These are phyloP conservation scores for Microcebus jonahi DNA, from an alignment of 2,113 vertebrate species.

Conservation along the genomic window DNA sequence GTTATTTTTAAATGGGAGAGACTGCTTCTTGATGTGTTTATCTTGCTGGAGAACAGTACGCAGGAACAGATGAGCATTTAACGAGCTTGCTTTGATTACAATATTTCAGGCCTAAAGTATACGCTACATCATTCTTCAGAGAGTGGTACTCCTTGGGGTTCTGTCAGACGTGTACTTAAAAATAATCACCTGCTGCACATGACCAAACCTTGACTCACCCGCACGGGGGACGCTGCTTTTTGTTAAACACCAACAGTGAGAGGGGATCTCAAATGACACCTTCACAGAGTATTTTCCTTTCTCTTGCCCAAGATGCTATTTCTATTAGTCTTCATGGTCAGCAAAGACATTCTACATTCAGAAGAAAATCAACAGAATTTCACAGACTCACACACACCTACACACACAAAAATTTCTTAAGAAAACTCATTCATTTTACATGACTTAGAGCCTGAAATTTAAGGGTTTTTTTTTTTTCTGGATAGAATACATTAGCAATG, in stretches of 20 bases:
- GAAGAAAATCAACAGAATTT: conserved; percentile 14
- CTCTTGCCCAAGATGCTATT: neutral
- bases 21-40: neutral
- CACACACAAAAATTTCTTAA: neutral
- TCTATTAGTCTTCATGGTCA: neutral
- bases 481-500: conserved; percentile 13
- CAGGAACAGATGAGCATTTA: neutral
- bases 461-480: neutral
- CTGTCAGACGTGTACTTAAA: neutral
- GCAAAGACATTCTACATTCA: neutral
- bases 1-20: conserved; percentile 10
- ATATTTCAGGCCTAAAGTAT: neutral
- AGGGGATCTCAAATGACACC: neutral
- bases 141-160: neutral
- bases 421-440: conserved; percentile 29
- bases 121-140: neutral
- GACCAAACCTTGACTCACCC: neutral
- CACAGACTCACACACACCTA: neutral
- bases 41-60: neutral
- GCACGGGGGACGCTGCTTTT: neutral
- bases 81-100: neutral
- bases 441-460: neutral
- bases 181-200: neutral
- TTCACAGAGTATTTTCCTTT: neutral
- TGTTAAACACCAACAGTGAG: neutral